A percentile compares a stretch with the other conserved stretches of the same genome.
Evolutionary conservation across 1,140 invertebrate genomes (phyloP).

Genomic region (Pogonognathellus flavescens): DNA sequence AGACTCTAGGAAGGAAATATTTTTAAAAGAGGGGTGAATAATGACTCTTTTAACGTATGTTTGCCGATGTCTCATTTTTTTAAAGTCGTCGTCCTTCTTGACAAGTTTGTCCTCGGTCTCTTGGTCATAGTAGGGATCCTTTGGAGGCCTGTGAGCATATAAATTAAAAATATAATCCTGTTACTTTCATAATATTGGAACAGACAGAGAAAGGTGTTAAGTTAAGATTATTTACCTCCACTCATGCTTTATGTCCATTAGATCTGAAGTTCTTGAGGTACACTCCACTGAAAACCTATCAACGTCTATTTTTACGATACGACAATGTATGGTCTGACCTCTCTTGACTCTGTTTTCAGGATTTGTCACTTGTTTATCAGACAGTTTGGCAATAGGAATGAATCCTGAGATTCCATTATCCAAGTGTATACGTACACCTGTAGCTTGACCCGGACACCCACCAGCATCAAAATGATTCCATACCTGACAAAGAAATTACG

Average conservation of each 20-base stretch:
- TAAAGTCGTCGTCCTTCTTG: conserved; percentile 85
- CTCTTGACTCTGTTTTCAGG: conserved; percentile 90
- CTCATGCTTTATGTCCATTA: conserved; percentile 90
- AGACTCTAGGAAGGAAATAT: conserved; percentile 93
- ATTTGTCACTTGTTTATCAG: conserved; percentile 93
- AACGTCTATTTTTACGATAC: conserved; percentile 96
- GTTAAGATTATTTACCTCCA: conserved; percentile 78
- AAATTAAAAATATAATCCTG: background rate
- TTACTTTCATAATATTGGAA: background rate
- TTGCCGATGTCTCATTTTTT: conserved; percentile 83
- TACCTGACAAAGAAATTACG: conserved; percentile 71
- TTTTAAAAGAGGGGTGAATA: conserved; percentile 97
- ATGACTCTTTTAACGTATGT: conserved; percentile 96
- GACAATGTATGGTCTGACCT: conserved; percentile 90
- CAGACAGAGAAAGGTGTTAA: background rate
- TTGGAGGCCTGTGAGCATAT: conserved; percentile 76
- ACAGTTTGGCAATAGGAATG: conserved; percentile 94
- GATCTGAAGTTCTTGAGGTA: conserved; percentile 92
- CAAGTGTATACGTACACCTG: conserved; percentile 88
- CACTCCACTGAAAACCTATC: conserved; percentile 95
- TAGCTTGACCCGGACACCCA: conserved; percentile 94
- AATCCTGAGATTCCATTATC: conserved; percentile 97
- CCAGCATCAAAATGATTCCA: conserved; percentile 99
- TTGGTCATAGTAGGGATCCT: conserved; percentile 93
- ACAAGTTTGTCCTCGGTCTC: conserved; percentile 86